Evolutionary conservation across 92 coral and sea anemone genomes (phyloP).

Genomic region (Meandrina meandrites): DNA sequence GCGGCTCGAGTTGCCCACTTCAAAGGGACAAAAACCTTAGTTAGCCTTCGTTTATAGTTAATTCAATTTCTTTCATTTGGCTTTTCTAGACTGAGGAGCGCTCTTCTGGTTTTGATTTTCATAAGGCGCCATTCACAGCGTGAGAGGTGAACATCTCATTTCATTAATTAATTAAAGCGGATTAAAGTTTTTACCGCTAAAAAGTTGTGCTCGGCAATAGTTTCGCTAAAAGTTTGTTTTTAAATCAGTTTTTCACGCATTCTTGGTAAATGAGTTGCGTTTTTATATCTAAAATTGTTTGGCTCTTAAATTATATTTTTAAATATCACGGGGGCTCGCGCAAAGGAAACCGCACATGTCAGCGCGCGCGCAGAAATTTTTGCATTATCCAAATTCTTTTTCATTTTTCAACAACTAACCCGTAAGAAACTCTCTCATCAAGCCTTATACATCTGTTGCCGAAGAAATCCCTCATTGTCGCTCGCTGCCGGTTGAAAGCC

Average conservation of each 20-base stretch:
- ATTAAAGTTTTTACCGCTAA: conserved; percentile 1
- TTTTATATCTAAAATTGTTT: neutral
- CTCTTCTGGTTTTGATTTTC: conserved; percentile 13
- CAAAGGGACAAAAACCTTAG: neutral
- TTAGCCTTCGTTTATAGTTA: conserved; percentile 2
- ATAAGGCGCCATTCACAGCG: neutral
- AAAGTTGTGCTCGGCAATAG: neutral
- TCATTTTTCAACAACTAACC: conserved; percentile 11
- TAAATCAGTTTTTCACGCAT: neutral
- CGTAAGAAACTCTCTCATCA: neutral
- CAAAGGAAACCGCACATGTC: neutral
- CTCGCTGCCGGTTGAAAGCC: neutral
- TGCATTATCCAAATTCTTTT: neutral
- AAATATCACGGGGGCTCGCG: neutral
- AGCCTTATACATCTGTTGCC: neutral
- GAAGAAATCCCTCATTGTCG: conserved; percentile 7
- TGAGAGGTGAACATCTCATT: neutral
- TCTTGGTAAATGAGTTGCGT: neutral
- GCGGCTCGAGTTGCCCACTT: neutral
- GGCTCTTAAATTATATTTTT: neutral
- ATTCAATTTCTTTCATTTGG: neutral
- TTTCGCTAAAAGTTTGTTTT: neutral
- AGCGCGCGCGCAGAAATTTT: neutral
- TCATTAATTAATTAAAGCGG: conserved; percentile 31
- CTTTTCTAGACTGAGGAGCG: conserved; percentile 9